A percentile compares a stretch with the other conserved stretches of the same genome.
These are phyloP conservation scores for Xylota sylvarum DNA, from an alignment of 2,888 invertebrate species.

Conservation along the genomic window DNA sequence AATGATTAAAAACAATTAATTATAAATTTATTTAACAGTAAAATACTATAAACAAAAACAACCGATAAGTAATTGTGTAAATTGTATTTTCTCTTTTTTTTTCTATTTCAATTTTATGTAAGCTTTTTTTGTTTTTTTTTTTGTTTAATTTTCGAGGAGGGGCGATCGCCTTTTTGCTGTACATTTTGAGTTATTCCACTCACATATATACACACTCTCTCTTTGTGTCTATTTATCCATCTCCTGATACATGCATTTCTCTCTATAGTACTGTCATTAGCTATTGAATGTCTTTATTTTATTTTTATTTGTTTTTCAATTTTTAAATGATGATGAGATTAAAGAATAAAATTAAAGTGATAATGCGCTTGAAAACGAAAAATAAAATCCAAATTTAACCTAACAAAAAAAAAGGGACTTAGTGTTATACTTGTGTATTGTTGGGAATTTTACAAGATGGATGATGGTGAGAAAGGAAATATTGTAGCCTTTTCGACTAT, in stretches of 20 bases:
- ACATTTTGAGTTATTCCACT: slow-evolving; percentile 54
- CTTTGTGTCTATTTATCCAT: slow-evolving; percentile 19
- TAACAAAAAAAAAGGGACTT: slow-evolving; percentile 50
- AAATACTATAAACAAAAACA: slow-evolving; percentile 63
- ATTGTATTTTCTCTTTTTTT: slow-evolving; percentile 52
- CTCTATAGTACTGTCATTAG: slow-evolving; percentile 62
- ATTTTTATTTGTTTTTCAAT: slow-evolving; percentile 62
- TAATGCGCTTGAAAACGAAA: slow-evolving; percentile 76
- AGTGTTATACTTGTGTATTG: slow-evolving; percentile 20
- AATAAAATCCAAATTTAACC: slow-evolving; percentile 77
- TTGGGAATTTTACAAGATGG: too few species aligned
- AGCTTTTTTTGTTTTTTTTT: slow-evolving; percentile 32
- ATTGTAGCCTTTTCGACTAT: too few species aligned
- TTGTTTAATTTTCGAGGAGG: slow-evolving; percentile 33
- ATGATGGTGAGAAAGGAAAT: too few species aligned
- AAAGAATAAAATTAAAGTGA: slow-evolving; percentile 76
- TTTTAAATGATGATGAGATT: slow-evolving; percentile 73
- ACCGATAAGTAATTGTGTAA: slow-evolving; percentile 65
- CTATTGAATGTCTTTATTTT: slow-evolving; percentile 66
- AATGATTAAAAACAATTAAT: slow-evolving; percentile 76
- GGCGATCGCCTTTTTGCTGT: slow-evolving; percentile 48
- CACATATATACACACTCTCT: slow-evolving; percentile 28
- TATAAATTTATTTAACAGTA: slow-evolving; percentile 76
- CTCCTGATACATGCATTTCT: slow-evolving; percentile 69
- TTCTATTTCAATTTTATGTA: slow-evolving; percentile 44